Evolutionary conservation across 2,888 invertebrate genomes (phyloP), one percentile per base, ranked within the genome.

Genomic region (Iphiclides podalirius): DNA sequence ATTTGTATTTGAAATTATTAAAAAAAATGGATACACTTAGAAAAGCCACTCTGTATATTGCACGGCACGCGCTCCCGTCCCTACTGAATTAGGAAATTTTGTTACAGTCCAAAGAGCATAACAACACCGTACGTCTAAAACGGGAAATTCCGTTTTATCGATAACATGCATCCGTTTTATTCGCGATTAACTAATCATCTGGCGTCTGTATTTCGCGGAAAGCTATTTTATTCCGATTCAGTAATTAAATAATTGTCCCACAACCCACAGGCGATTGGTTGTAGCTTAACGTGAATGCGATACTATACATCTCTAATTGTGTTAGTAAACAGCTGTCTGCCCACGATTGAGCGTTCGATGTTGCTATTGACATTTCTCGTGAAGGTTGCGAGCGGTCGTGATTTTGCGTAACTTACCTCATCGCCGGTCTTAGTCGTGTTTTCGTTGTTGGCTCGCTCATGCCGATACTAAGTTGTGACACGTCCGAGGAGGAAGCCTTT

Each of bases 321-420:
- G 70, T 70, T 73, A 64, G 67, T 69, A 68, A 70, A 70, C 55
- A 61, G n/a, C 58, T 73, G 47, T 58, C 67, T 65, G 67, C 71
- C 71, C 64, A 71, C 71, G 60, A 52, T 52, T 47, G 53, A 46
- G 48, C 63, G 65, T 67, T 70, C 73, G 71, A 72, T 72, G 76
- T 71, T 68, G 76, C 75, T 85, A 84, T 87, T 86, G 86, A 86
- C 87, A 86, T 87, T 86, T 80, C 76, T 71, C 70, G 70, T 72
- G 84, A 87, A 86, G 86, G 86, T 77, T 80, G 76, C 72, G 63
- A 59, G 45, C 34, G 53, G 80, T 84, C 83, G 84, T 84, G 84
- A 80, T 85, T 86, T 85, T 84, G 86, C 82, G 84, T 82, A 84
- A 86, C 76, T 74, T 66, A 70, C 72, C 72, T 67, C 72, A 74